Evolutionary conservation across 2,888 invertebrate genomes (phyloP).

Genomic region (Lydus trimaculatus): DNA sequence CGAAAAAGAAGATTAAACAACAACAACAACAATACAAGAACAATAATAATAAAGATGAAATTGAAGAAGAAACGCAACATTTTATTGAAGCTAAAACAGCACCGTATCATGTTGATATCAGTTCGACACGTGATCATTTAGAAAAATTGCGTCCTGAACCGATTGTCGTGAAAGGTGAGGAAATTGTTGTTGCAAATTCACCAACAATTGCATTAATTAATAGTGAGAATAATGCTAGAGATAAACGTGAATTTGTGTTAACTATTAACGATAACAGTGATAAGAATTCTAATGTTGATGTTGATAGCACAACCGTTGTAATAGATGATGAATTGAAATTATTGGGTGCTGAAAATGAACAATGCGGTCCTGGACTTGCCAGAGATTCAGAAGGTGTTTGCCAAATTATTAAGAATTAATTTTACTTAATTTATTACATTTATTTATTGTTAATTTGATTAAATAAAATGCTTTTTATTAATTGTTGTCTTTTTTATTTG

Average conservation of each 20-base stretch:
- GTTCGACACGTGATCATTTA: conserved; percentile 45
- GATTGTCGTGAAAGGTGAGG: conserved; percentile 35
- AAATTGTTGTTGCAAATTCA: conserved; percentile 49
- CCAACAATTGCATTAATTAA: conserved; percentile 47
- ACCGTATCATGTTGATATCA: conserved; percentile 74
- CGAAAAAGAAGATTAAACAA: conserved; percentile 37
- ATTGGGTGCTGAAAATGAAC: conserved; percentile 71
- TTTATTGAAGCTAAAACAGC: conserved; percentile 72
- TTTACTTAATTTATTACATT: no score
- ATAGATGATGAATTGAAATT: conserved; percentile 63
- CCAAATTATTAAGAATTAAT: conserved; percentile 30
- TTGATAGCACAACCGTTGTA: conserved; percentile 29
- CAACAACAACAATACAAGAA: conserved; percentile 45
- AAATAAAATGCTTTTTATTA: background rate
- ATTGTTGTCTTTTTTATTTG: background rate
- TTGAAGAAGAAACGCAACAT: conserved; percentile 57
- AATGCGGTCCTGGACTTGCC: conserved; percentile 76
- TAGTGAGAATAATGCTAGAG: conserved; percentile 30
- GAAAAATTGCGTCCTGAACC: conserved; percentile 47
- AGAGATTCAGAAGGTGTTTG: conserved; percentile 75
- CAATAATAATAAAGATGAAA: conserved; percentile 9
- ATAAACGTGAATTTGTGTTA: conserved; percentile 47
- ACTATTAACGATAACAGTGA: conserved; percentile 48
- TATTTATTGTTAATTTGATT: conserved; percentile 14
- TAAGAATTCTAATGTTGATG: no score